A percentile compares a stretch with the other conserved stretches of the same genome.
phyloP scores from a whole-genome alignment of 2,888 invertebrate genomes.

The Phengaris alcon region DNA sequence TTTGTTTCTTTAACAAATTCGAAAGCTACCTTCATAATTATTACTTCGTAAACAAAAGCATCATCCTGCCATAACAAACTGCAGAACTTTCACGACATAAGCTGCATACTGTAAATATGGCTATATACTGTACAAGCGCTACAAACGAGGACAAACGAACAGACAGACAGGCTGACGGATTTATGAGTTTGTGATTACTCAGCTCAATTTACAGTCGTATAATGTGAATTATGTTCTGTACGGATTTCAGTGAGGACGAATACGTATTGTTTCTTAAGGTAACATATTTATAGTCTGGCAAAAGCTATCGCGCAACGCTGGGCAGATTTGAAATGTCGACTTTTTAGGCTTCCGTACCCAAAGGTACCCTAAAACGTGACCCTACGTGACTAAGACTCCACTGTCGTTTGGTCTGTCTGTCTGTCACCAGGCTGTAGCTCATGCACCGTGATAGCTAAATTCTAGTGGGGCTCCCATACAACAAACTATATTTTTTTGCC shows the following conservation, averaged over 20 bases:
- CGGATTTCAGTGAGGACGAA: conserved; percentile 5
- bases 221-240: background rate
- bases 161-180: conserved; percentile 6
- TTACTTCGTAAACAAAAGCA: background rate
- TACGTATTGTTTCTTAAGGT: background rate
- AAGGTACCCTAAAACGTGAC: no score
- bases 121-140: background rate
- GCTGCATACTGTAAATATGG: background rate
- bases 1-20: no score
- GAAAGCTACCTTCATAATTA: background rate
- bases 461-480: background rate
- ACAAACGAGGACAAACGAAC: conserved; percentile 17
- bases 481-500: background rate
- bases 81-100: background rate
- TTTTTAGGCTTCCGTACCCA: no score
- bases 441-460: background rate
- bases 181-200: conserved; percentile 18
- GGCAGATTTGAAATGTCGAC: no score
- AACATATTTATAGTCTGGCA: background rate
- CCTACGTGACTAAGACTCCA: no score
- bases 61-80: background rate
- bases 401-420: no score
- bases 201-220: background rate
- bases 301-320: no score
- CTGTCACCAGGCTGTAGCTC: no score